Percentiles rank a stretch among this genome's conserved stretches.
Evolutionary conservation across 2,888 invertebrate genomes (phyloP).

Genomic region (Globia sparganii): DNA sequence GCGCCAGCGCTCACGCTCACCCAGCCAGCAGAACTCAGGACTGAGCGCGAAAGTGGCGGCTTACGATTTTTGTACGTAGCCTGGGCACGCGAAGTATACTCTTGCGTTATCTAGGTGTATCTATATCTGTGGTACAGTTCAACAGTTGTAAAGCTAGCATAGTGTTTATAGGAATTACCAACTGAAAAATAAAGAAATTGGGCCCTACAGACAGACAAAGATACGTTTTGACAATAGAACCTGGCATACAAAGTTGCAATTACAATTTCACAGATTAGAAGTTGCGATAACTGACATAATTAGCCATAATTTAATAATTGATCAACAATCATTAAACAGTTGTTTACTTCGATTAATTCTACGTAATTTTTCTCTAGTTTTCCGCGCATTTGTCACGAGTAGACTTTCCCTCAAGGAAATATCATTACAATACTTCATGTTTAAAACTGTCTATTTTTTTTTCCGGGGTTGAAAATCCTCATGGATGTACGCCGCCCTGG

Average conservation of each 20-base stretch:
- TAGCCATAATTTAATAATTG: slow-evolving; percentile 25
- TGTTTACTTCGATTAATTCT: slow-evolving; percentile 1
- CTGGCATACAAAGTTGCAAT: neutral
- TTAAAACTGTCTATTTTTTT: too few relatives aligned
- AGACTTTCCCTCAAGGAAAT: neutral
- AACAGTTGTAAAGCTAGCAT: too few relatives aligned
- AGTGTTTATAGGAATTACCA: neutral
- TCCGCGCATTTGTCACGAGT: neutral
- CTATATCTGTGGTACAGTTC: too few relatives aligned
- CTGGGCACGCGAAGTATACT: too few relatives aligned
- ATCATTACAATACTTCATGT: too few relatives aligned
- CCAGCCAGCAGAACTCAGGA: too few relatives aligned
- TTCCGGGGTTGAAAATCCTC: too few relatives aligned
- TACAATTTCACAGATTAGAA: neutral
- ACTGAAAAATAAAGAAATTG: neutral
- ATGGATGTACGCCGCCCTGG: too few relatives aligned
- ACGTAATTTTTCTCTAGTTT: neutral
- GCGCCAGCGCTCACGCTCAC: too few relatives aligned
- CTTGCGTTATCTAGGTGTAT: too few relatives aligned
- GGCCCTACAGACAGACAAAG: neutral
- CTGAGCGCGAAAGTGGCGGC: too few relatives aligned
- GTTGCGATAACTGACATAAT: slow-evolving; percentile 32
- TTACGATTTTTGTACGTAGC: too few relatives aligned
- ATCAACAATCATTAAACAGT: slow-evolving; percentile 14
- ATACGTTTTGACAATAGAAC: neutral